Evolutionary conservation across 2,113 vertebrate genomes (phyloP).

Genomic region (Cyanistes caeruleus): DNA sequence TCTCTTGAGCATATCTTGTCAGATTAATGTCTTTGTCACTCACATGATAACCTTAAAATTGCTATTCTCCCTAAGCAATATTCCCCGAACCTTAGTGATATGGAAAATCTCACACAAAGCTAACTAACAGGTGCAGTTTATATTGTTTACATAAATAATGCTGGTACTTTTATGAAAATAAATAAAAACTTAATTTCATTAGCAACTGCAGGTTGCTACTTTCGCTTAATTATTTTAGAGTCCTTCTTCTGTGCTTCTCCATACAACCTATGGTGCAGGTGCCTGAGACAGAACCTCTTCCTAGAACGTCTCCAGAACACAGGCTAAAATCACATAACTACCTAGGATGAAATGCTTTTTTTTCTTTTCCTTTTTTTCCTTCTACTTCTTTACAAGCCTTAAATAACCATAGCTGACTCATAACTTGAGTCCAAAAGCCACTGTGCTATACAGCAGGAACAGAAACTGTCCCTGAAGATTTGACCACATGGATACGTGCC

Average conservation of each 20-base stretch:
- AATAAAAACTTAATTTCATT: conserved; percentile 40
- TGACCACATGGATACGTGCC: not conserved
- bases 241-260: not conserved
- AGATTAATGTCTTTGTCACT: conserved; percentile 76
- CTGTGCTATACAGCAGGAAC: not conserved
- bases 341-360: not conserved
- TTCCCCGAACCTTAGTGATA: conserved; percentile 60
- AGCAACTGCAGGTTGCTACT: not conserved
- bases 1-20: conserved; percentile 70
- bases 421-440: not conserved
- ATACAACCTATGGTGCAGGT: not conserved
- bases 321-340: not conserved
- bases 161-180: conserved; percentile 43
- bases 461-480: not conserved
- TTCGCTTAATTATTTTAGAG: conserved; percentile 24
- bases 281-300: not conserved
- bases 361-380: not conserved
- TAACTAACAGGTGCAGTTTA: conserved; percentile 47
- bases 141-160: conserved; percentile 66
- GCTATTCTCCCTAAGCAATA: conserved; percentile 63
- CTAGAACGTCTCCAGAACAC: not conserved
- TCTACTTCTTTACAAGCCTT: not conserved
- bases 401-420: not conserved
- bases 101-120: conserved; percentile 32
- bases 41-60: conserved; percentile 74